Conservation (phyloP, 2,113 vertebrate species). For the Pterocles gutturalis region DNA sequence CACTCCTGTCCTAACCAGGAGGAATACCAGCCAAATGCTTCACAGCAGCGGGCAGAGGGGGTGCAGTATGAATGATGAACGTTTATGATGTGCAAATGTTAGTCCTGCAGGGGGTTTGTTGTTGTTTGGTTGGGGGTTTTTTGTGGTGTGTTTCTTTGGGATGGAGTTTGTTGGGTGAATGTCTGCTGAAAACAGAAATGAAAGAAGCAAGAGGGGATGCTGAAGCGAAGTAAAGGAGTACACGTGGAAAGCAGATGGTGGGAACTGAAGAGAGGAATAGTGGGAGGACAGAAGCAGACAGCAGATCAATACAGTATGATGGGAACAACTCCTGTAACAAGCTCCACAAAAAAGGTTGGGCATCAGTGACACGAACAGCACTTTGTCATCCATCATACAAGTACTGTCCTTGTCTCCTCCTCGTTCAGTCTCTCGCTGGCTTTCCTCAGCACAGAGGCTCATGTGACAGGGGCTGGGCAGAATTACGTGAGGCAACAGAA, state of each 20-base stretch:
- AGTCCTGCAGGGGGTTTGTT: not conserved
- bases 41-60: not conserved
- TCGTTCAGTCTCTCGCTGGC: not conserved
- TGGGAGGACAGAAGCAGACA: not conserved
- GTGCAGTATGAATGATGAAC: not conserved
- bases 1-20: not conserved
- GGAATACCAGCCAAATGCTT: not conserved
- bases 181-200: not conserved
- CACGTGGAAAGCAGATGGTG: not conserved
- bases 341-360: not conserved
- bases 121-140: not conserved
- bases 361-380: not conserved
- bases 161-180: not conserved
- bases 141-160: not conserved
- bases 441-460: not conserved
- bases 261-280: not conserved
- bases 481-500: not conserved
- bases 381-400: not conserved
- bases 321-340: constrained; percentile 2
- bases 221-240: not conserved
- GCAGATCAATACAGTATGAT: not conserved
- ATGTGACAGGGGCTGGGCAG: not conserved
- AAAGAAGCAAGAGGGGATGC: not conserved
- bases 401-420: not conserved
- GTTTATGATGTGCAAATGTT: not conserved